Evolutionary conservation across 2,797 vertebrate species (phyloP).

Genomic region (Phaenicophaeus curvirostris): DNA sequence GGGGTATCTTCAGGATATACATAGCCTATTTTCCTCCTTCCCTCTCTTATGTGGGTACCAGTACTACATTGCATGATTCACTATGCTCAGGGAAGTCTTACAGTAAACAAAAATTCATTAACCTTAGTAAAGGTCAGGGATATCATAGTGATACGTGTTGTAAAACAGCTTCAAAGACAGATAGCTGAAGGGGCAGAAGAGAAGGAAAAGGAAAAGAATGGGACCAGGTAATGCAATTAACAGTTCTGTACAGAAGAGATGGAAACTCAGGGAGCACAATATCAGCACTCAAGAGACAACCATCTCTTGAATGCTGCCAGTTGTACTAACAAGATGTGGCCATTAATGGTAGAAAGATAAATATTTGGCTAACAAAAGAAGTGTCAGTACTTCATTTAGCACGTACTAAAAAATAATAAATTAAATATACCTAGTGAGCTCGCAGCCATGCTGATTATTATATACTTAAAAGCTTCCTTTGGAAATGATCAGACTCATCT

Average conservation of each 20-base stretch:
- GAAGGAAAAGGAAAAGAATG: neutral
- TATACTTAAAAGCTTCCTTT: neutral
- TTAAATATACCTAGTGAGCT: neutral
- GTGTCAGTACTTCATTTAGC: neutral
- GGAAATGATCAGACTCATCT: neutral
- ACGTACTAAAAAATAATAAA: neutral
- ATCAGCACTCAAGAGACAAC: neutral
- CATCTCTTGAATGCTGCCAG: neutral
- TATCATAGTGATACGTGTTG: neutral
- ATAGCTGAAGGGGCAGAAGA: neutral
- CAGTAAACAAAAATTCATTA: neutral
- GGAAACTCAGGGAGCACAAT: neutral
- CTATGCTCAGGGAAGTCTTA: neutral
- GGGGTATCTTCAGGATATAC: neutral
- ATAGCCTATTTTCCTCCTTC: neutral
- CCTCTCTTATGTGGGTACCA: neutral
- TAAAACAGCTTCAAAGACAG: neutral
- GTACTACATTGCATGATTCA: neutral
- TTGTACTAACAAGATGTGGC: neutral
- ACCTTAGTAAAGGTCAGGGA: neutral
- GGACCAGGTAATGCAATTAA: neutral
- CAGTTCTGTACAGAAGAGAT: neutral
- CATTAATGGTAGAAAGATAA: neutral
- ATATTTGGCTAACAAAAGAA: neutral
- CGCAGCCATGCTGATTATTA: neutral